phyloP scores from a whole-genome alignment of 2,888 invertebrate species.

The Smittia aterrima region DNA sequence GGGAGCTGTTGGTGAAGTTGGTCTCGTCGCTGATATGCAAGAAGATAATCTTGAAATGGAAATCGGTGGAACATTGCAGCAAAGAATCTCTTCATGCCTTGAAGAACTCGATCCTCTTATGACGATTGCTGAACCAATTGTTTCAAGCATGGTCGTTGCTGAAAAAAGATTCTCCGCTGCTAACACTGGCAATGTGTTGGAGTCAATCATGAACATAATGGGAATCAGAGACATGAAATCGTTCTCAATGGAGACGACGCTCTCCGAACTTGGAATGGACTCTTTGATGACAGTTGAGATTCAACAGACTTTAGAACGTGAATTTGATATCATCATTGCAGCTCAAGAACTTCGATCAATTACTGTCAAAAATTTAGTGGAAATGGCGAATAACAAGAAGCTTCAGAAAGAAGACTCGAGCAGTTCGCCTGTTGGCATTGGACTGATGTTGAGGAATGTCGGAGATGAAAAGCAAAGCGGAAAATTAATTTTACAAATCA shows the following conservation, averaged over 20 bases:
- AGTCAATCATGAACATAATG: constrained; percentile 69
- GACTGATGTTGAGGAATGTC: constrained; percentile 51
- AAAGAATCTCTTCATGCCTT: constrained; percentile 79
- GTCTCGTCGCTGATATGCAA: constrained; percentile 74
- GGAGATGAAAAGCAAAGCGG: constrained; percentile 54
- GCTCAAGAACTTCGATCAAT: constrained; percentile 81
- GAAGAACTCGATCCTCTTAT: constrained; percentile 72
- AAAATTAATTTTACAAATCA: not conserved
- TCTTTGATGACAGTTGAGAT: constrained; percentile 97
- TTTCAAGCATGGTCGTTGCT: constrained; percentile 83
- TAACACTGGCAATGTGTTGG: constrained; percentile 66
- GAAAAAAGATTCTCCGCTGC: constrained; percentile 68
- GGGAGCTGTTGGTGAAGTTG: constrained; percentile 90
- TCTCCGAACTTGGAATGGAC: constrained; percentile 94
- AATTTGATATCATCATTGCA: constrained; percentile 81
- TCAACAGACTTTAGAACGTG: constrained; percentile 85
- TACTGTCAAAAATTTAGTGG: constrained; percentile 61
- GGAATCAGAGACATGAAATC: constrained; percentile 67
- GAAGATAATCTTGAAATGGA: constrained; percentile 65
- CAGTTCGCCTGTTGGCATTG: not conserved
- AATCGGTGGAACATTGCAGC: constrained; percentile 80
- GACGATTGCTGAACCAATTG: constrained; percentile 65
- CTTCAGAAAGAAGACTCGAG: not conserved
- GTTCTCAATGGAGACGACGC: constrained; percentile 66
- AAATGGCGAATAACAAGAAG: constrained; percentile 43